Percentiles rank a stretch among this genome's conserved stretches.
phyloP scores from a whole-genome alignment of 2,888 invertebrate genomes.

The Eustalomyia histrio region DNA sequence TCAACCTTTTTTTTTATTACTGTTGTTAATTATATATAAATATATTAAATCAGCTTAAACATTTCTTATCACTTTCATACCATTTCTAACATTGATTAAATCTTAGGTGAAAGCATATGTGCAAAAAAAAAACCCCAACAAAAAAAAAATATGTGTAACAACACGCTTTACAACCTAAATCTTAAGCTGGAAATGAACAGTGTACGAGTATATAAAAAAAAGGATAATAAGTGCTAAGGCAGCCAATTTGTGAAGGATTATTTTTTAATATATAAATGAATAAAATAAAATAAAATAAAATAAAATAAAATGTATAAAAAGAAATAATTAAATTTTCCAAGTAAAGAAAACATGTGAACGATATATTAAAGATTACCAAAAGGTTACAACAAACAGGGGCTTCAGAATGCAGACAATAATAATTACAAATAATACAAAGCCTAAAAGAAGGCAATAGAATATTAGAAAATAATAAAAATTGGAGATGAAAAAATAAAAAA shows the following conservation, averaged over 20 bases:
- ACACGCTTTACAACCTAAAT: neutral
- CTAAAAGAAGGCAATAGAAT: neutral
- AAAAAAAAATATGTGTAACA: neutral
- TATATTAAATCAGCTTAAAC: conserved; percentile 19
- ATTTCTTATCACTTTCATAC: conserved; percentile 16
- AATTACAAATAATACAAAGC: neutral
- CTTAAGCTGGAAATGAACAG: neutral
- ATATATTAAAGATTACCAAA: neutral
- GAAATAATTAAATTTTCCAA: neutral
- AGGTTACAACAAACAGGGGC: neutral
- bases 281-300: neutral
- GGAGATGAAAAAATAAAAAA: no score
- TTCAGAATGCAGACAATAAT: neutral
- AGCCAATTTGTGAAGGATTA: conserved; percentile 9
- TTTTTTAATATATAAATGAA: neutral
- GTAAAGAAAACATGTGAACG: neutral
- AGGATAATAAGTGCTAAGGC: conserved; percentile 13
- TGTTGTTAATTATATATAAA: neutral
- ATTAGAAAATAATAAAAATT: neutral
- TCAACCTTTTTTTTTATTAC: neutral
- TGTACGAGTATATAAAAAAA: neutral
- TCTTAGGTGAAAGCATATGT: neutral
- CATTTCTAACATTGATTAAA: conserved; percentile 19
- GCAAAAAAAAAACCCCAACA: neutral
- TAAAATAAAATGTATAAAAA: neutral